A percentile compares a stretch with the other conserved stretches of the same genome.
Conservation (phyloP, 2,888 invertebrate genomes). For the Calephelis perditalis region DNA sequence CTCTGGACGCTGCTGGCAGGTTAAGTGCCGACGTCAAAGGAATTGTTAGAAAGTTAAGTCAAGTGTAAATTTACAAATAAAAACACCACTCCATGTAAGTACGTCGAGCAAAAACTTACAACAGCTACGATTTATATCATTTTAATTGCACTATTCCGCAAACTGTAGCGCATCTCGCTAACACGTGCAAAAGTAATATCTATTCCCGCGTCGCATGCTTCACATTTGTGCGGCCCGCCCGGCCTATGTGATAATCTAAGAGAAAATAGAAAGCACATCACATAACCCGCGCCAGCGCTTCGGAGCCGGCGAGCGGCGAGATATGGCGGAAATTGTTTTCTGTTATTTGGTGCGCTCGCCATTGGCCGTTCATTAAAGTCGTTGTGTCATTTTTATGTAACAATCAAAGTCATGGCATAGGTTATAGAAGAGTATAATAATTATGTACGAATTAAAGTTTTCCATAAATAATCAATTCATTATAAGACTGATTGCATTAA, state of each 20-base stretch:
- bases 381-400: slow-evolving; percentile 6
- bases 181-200: neutral
- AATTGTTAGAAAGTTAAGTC: neutral
- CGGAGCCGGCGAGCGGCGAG: neutral
- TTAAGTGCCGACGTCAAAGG: neutral
- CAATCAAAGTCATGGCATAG: neutral
- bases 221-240: neutral
- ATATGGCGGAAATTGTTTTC: slow-evolving; percentile 5
- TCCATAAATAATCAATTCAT: no score
- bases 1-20: no score
- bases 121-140: slow-evolving; percentile 18
- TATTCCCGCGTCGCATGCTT: neutral
- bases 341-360: slow-evolving; percentile 4
- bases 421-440: no score
- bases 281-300: slow-evolving; percentile 8
- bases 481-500: no score
- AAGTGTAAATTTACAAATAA: slow-evolving; percentile 4
- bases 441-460: no score
- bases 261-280: slow-evolving; percentile 13
- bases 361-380: neutral
- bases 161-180: slow-evolving; percentile 4
- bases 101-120: slow-evolving; percentile 2
- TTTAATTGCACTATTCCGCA: slow-evolving; percentile 20
- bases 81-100: neutral
- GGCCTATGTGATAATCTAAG: slow-evolving; percentile 10